phyloP scores from a whole-genome alignment of 2,113 vertebrate species.

The Pterocles burchelli region DNA sequence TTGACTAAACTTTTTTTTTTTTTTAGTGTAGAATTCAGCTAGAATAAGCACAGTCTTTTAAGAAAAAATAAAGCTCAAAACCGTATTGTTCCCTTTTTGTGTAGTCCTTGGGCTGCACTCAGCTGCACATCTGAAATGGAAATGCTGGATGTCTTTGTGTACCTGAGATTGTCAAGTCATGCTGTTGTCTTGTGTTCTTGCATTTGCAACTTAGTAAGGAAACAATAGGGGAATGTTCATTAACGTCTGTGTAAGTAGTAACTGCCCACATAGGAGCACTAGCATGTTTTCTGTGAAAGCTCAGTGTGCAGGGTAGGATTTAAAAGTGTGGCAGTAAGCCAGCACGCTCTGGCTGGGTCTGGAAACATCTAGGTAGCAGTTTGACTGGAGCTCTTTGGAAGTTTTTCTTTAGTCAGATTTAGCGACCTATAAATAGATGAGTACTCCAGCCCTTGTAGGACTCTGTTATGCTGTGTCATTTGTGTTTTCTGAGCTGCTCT shows the following conservation, averaged over 20 bases:
- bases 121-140: not conserved
- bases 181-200: not conserved
- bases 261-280: not conserved
- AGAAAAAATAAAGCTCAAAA: not conserved
- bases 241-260: constrained; percentile 36
- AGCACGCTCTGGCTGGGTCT: not conserved
- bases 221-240: not conserved
- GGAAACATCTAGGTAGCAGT: constrained; percentile 53
- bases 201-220: not conserved
- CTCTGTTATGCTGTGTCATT: constrained; percentile 48
- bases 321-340: constrained; percentile 22
- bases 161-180: not conserved
- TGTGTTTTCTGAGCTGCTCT: constrained; percentile 32
- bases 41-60: not conserved
- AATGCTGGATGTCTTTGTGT: not conserved
- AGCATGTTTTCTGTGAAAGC: constrained; percentile 23
- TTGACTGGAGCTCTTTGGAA: constrained; percentile 31
- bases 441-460: constrained; percentile 26
- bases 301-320: not conserved
- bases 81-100: not conserved
- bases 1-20: not conserved
- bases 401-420: constrained; percentile 11
- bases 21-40: not conserved
- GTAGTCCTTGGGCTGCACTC: not conserved
- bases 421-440: constrained; percentile 48